Evolutionary conservation across 2,113 vertebrate species (phyloP), one percentile per base, ranked within the genome.

Genomic region (Aphelocoma coerulescens): DNA sequence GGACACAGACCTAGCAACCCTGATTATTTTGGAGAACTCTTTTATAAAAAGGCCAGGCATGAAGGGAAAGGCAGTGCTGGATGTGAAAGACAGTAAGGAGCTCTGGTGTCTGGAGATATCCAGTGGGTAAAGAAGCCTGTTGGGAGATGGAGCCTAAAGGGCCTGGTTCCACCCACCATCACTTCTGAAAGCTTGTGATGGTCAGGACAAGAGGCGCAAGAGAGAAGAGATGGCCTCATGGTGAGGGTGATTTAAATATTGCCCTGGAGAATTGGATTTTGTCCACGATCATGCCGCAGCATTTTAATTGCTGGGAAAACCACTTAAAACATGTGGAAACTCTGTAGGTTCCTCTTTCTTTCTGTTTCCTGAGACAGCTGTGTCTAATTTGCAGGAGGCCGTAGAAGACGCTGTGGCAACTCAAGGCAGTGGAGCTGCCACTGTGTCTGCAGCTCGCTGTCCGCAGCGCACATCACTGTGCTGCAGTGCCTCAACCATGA

Each of bases 321-420:
- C 8, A 23, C 27, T 48, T 35, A 22, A 41, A 88, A 39, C 4
- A 8, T 6, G 26, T 44, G 26, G 17, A 82, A 78, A 32, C 10
- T 43, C 32, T 59, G 28, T 44, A 48, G 13, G 11, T 69, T 89
- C 55, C 7, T 81, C 15, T 65, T 73, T 52, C 46, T 54, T 52
- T 51, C 18, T 72, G 4, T 71, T 79, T 88, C 35, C 33, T 57
- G 39, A 51, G 39, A 43, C 16, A 39, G 51, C 21, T 75, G 19
- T 5, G 19, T 49, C n/a, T 82, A 48, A 65, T 68, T 73, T 90
- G 33, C 23, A n/a, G 39, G 27, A 85, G 12, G 22, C 57, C 9
- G 3, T 8, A 52, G n/a, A 13, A 58, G 21, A 19, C 0, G 0
- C 11, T n/a, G 13, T 3, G 2, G 59, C 41, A 48, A 3, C 16